These are phyloP conservation scores for Triplophysa yarkandensis DNA, from an alignment of 2,797 vertebrate species.

Conservation along the genomic window DNA sequence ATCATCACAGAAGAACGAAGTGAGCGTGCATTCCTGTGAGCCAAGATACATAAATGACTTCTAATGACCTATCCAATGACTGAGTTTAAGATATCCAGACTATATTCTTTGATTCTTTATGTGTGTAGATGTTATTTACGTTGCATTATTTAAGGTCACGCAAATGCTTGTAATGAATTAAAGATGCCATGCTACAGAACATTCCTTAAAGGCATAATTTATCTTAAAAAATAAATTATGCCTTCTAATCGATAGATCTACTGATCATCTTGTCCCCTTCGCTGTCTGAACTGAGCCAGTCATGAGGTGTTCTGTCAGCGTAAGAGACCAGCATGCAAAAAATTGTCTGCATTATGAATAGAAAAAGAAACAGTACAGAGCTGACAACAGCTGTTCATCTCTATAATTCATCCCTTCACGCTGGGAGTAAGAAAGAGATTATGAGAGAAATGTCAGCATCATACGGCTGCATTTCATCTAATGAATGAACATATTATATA, in stretches of 20 bases:
- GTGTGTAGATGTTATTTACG: no score
- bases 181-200: neutral
- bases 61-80: constrained; percentile 22
- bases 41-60: constrained; percentile 41
- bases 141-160: neutral
- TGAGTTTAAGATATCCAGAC: neutral
- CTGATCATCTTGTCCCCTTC: neutral
- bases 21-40: constrained; percentile 41
- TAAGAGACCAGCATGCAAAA: constrained; percentile 7
- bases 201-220: neutral
- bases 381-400: constrained; percentile 45
- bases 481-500: neutral
- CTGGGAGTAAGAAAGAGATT: neutral
- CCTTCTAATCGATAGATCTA: neutral
- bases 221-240: neutral
- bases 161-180: neutral
- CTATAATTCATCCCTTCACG: constrained; percentile 10
- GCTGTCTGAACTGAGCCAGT: neutral
- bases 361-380: neutral
- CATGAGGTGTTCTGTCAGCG: constrained; percentile 3
- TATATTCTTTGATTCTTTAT: neutral
- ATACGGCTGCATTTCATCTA: constrained; percentile 3
- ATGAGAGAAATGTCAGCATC: constrained; percentile 3
- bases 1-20: constrained; percentile 48
- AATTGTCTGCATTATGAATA: constrained; percentile 51